These are phyloP conservation scores for Pemphredon lugubris DNA, from an alignment of 2,888 invertebrate genomes.

Conservation along the genomic window DNA sequence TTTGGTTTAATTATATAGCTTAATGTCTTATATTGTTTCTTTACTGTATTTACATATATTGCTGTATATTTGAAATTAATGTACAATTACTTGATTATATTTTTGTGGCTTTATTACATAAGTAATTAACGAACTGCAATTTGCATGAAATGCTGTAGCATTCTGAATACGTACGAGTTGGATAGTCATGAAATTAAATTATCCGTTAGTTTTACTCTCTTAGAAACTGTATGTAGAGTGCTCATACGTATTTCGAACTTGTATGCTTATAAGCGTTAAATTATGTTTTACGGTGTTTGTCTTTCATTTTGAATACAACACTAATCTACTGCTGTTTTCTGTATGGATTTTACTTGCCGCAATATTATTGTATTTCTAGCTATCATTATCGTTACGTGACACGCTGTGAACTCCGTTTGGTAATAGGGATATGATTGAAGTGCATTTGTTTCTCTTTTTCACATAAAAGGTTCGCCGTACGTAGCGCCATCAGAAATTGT, in stretches of 20 bases:
- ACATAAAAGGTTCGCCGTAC: slow-evolving; percentile 87
- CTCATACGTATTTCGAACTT: too few relatives aligned
- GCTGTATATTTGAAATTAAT: background rate
- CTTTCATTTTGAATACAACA: background rate
- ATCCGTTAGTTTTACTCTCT: too few relatives aligned
- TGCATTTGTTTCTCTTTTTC: slow-evolving; percentile 11
- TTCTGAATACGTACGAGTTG: too few relatives aligned
- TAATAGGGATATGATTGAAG: background rate
- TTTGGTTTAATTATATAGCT: slow-evolving; percentile 1
- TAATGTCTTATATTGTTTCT: slow-evolving; percentile 8
- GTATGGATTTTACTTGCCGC: background rate
- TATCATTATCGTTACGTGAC: slow-evolving; percentile 3
- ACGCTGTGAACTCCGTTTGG: too few relatives aligned
- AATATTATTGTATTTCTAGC: background rate
- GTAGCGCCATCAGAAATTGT: slow-evolving; percentile 91
- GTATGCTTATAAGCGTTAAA: too few relatives aligned
- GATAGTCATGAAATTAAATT: too few relatives aligned
- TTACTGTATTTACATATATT: background rate
- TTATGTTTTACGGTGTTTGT: too few relatives aligned
- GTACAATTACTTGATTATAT: background rate
- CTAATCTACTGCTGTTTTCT: background rate
- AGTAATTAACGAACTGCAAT: background rate
- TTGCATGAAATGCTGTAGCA: slow-evolving; percentile 32
- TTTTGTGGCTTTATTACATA: slow-evolving; percentile 1
- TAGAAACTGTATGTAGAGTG: too few relatives aligned